Base-by-base conservation (phyloP, 2,113 vertebrate genomes). In the Acinonyx jubatus region DNA sequence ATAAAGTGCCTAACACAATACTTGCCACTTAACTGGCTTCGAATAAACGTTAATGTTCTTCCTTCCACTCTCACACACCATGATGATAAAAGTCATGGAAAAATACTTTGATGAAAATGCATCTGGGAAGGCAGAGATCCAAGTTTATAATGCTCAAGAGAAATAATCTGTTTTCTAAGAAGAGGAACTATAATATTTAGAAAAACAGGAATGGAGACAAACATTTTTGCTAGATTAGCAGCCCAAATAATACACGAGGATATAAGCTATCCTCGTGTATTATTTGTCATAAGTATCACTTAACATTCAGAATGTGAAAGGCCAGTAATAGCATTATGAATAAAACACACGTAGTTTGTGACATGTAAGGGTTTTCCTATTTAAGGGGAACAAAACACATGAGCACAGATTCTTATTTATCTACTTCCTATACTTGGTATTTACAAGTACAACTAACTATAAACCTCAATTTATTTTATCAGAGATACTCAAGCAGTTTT, bases 61-160 rank as follows among this genome's bases (percentile, higher is more conserved):
- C 66, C 87, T 97, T 96, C 52, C 69, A 87, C 92, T 94, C 90
- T 88, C 16, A 50, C 38, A 69, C 68, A 76, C 82, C 80, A 71
- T 84, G 84, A 93, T 95, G 97, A 96, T 92, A 97, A 97, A 97
- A 98, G 98, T 98, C 95, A 45, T 96, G 98, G 98, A 96, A 98
- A 98, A 98, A 87, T 92, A 96, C 94, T 92, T 88, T 69, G 48
- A 93, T 80, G 69, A 83, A 96, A 96, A 89, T 81, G 31, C 63
- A 84, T 95, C 48, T 89, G 96, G 87, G 79, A 97, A 90, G 69
- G 68, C 92, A 92, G 96, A 95, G 88, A 84, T 92, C 88, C 97
- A 96, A 96, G 90, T 98, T 97, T 98, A 94, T 91, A 96, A 71
- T 73, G 81, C 83, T 95, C 74, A n/a, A 84, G 84, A 97, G 82